These are phyloP conservation scores for Protobothrops flavoviridis DNA, from an alignment of 2,113 vertebrate species.

Conservation along the genomic window DNA sequence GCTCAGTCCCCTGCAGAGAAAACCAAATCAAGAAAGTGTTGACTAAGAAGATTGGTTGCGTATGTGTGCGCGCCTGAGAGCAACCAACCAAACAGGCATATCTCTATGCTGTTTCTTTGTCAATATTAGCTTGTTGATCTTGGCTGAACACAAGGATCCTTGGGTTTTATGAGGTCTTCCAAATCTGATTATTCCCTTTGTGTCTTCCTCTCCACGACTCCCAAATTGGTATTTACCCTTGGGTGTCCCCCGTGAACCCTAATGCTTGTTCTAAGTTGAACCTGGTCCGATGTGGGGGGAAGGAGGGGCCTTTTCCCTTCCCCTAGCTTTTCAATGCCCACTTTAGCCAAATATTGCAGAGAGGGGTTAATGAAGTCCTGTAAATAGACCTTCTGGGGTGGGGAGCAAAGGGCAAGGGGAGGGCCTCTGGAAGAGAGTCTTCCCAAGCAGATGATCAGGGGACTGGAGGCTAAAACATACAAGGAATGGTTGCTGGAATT, in stretches of 20 bases:
- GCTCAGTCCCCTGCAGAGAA: background rate
- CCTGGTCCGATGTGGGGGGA: background rate
- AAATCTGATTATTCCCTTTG: constrained; percentile 49
- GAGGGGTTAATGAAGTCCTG: constrained; percentile 47
- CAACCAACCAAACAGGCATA: background rate
- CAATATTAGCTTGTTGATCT: constrained; percentile 57
- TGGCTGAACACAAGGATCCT: constrained; percentile 37
- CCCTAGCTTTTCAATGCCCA: background rate
- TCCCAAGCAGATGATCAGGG: no score
- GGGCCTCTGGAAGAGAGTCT: background rate
- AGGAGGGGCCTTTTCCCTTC: background rate
- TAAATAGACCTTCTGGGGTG: constrained; percentile 28
- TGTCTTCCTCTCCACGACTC: background rate
- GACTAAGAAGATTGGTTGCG: constrained; percentile 37
- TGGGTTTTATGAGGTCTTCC: constrained; percentile 55
- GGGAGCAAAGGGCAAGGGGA: no score
- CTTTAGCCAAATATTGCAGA: constrained; percentile 36
- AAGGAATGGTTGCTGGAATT: no score
- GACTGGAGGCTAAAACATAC: no score
- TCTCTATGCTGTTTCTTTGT: constrained; percentile 39
- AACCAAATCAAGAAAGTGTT: constrained; percentile 10
- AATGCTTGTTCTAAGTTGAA: constrained; percentile 9
- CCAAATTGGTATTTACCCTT: constrained; percentile 54
- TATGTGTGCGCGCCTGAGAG: background rate
- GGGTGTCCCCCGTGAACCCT: constrained; percentile 44